Conservation (phyloP, 1,140 invertebrate species). For the Pentalonia nigronervosa region DNA sequence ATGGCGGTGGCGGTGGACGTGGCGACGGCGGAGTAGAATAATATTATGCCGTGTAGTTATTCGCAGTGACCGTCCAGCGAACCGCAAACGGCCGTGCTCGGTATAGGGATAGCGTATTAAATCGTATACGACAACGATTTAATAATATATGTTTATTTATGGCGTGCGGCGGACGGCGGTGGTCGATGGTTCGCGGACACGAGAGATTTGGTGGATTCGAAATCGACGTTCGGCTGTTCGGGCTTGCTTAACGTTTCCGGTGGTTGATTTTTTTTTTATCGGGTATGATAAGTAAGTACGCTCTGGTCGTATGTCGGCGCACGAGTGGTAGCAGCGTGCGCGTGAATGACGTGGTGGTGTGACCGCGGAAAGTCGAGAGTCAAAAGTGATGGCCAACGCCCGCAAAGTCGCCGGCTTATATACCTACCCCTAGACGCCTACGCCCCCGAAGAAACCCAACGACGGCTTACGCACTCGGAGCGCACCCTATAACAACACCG, state of each 20-base stretch:
- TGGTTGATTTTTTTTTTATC: not conserved
- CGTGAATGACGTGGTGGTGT: not conserved
- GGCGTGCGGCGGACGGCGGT: too few species aligned
- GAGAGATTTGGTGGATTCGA: too few species aligned
- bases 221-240: not conserved
- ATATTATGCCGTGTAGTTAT: too few species aligned
- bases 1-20: not conserved
- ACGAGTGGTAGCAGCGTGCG: not conserved
- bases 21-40: not conserved
- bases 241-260: not conserved
- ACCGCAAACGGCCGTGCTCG: not conserved
- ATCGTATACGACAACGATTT: too few species aligned
- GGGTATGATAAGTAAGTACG: too few species aligned
- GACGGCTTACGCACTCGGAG: not conserved
- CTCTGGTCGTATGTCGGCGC: too few species aligned
- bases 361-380: constrained; percentile 2
- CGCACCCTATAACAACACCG: not conserved
- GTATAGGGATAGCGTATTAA: too few species aligned
- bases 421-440: not conserved
- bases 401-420: not conserved
- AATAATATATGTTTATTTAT: too few species aligned
- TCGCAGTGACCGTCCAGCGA: not conserved
- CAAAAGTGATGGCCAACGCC: constrained; percentile 7
- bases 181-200: too few species aligned
- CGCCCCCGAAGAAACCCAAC: not conserved